phyloP scores from a whole-genome alignment of 2,888 invertebrate genomes.

The Eueremaeus valkanovi region DNA sequence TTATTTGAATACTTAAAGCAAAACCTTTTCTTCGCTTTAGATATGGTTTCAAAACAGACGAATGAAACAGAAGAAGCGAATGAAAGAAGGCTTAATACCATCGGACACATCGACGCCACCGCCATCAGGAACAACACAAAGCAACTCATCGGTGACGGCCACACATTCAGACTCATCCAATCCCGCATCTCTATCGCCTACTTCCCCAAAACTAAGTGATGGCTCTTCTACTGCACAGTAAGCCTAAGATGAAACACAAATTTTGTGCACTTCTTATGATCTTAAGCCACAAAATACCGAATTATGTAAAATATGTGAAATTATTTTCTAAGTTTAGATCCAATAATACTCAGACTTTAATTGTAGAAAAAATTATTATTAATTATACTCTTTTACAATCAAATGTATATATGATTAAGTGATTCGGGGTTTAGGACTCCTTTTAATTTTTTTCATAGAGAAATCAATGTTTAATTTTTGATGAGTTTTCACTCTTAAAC shows the following conservation, averaged over 20 bases:
- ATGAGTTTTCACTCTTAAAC: conserved; percentile 7
- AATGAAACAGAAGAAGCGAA: conserved; percentile 97
- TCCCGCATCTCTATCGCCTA: conserved; percentile 31
- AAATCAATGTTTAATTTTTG: neutral
- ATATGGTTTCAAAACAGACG: conserved; percentile 98
- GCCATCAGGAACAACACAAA: conserved; percentile 26
- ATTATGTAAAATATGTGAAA: conserved; percentile 12
- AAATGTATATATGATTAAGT: conserved; percentile 11
- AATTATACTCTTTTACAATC: neutral
- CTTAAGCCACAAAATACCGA: conserved; percentile 6
- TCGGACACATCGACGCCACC: conserved; percentile 47
- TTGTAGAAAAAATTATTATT: neutral
- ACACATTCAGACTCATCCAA: conserved; percentile 37
- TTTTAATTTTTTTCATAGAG: neutral
- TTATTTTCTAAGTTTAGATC: neutral
- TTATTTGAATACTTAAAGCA: neutral
- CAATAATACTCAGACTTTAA: neutral
- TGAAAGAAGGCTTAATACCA: conserved; percentile 82
- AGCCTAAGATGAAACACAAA: too few species aligned
- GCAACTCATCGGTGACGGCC: conserved; percentile 4
- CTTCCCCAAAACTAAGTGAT: conserved; percentile 39
- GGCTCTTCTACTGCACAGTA: conserved; percentile 35
- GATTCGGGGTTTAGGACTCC: conserved; percentile 13
- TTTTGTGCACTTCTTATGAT: neutral
- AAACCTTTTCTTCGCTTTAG: conserved; percentile 58